Conservation (phyloP, 2,797 vertebrate genomes). For the Phrynocephalus forsythii region DNA sequence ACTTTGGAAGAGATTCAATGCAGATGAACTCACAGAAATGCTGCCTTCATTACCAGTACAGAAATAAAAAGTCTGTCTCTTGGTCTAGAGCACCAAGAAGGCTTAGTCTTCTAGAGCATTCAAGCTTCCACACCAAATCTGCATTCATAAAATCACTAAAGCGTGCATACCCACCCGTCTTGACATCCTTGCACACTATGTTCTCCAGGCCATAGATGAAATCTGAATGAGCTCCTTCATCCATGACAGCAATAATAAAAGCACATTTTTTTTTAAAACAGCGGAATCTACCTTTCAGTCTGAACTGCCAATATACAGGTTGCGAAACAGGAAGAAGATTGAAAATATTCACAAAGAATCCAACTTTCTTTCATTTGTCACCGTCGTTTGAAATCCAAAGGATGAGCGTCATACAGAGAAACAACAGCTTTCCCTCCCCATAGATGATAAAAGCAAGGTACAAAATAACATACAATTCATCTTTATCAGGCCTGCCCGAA, state of each 20-base stretch:
- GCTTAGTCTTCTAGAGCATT: neutral
- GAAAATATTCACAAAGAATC: neutral
- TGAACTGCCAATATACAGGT: neutral
- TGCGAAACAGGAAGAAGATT: neutral
- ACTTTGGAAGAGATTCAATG: too few relatives aligned
- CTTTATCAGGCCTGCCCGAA: neutral
- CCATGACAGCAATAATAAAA: constrained; percentile 81
- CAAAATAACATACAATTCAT: too few relatives aligned
- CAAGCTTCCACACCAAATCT: neutral
- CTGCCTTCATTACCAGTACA: too few relatives aligned
- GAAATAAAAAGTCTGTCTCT: too few relatives aligned
- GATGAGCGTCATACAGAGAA: neutral
- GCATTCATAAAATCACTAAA: constrained; percentile 50
- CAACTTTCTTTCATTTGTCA: neutral
- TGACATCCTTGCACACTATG: constrained; percentile 89
- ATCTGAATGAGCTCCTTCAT: constrained; percentile 86
- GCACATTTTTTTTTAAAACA: constrained; percentile 66
- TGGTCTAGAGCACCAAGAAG: neutral
- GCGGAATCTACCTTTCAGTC: neutral
- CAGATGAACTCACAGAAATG: too few relatives aligned
- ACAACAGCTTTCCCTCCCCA: too few relatives aligned
- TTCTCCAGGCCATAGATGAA: constrained; percentile 90
- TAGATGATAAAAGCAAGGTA: too few relatives aligned
- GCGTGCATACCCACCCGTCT: constrained; percentile 87
- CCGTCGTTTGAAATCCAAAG: neutral